Percentiles rank a stretch among this genome's conserved stretches.
Conservation (phyloP, 1,140 invertebrate genomes). For the Andricus grossulariae region DNA sequence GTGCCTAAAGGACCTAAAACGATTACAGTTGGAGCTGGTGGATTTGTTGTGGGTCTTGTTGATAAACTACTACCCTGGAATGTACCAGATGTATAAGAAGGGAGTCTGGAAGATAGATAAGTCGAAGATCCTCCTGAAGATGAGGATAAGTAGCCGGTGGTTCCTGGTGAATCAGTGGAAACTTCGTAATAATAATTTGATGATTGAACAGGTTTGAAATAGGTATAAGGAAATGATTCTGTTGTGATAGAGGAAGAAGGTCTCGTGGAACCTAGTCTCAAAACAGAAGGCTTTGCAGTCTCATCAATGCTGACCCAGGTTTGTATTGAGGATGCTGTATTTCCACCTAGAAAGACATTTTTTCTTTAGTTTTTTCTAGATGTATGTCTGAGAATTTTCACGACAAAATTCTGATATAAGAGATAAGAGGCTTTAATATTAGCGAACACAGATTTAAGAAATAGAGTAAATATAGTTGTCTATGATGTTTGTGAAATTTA, state of each 20-base stretch:
- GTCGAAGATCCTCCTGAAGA: conserved; percentile 16
- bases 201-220: conserved; percentile 61
- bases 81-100: conserved; percentile 43
- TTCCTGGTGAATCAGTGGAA: conserved; percentile 51
- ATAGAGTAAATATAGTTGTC: no score
- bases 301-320: conserved; percentile 75
- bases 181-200: conserved; percentile 66
- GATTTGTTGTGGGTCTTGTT: conserved; percentile 68
- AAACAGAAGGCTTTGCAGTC: conserved; percentile 54
- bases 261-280: conserved; percentile 49
- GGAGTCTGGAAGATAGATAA: conserved; percentile 43
- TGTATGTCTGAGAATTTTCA: no score
- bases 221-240: conserved; percentile 63
- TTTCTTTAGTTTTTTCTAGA: no score
- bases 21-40: conserved; percentile 84
- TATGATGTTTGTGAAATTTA: no score
- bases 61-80: conserved; percentile 56
- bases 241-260: conserved; percentile 52
- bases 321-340: conserved; percentile 70
- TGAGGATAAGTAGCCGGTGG: conserved; percentile 41
- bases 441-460: no score
- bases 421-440: no score
- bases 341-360: conserved; percentile 39
- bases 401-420: no score
- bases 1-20: conserved; percentile 78